Conservation (phyloP, 2,888 invertebrate genomes). For the Drosophila lacicola region DNA sequence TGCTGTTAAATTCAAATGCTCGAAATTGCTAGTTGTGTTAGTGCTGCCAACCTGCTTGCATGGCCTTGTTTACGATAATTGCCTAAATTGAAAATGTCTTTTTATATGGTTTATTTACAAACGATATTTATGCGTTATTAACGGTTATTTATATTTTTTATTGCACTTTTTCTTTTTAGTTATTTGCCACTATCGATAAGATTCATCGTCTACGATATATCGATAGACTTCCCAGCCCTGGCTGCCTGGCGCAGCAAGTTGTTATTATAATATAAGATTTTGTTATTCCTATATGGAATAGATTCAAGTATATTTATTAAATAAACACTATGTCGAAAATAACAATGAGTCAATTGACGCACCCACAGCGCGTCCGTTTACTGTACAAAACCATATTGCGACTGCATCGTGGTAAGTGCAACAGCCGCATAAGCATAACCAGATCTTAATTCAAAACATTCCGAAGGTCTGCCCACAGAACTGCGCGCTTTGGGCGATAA, state of each 20-base stretch:
- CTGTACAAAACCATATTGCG: slow-evolving; percentile 92
- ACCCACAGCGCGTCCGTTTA: slow-evolving; percentile 88
- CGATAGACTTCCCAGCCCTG: slow-evolving; percentile 33
- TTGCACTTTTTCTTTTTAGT: neutral
- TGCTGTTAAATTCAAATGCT: slow-evolving; percentile 62
- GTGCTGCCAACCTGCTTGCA: slow-evolving; percentile 38
- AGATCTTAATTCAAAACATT: slow-evolving; percentile 2
- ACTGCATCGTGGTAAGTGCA: slow-evolving; percentile 88
- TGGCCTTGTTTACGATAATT: neutral
- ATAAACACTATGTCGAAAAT: slow-evolving; percentile 74
- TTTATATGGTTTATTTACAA: neutral
- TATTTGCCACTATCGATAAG: neutral
- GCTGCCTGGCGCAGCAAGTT: slow-evolving; percentile 12
- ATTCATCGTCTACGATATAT: neutral
- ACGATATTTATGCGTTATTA: neutral
- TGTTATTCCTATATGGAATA: neutral
- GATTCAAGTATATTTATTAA: slow-evolving; percentile 2
- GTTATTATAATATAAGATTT: slow-evolving; percentile 13
- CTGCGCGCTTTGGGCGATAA: slow-evolving; percentile 90
- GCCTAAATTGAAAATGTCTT: neutral
- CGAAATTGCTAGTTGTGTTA: neutral
- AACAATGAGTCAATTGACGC: slow-evolving; percentile 83
- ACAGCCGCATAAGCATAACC: slow-evolving; percentile 4
- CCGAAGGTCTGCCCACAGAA: slow-evolving; percentile 88
- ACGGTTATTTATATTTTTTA: neutral